phyloP scores from a whole-genome alignment of 1,140 invertebrate species.

The Steinernema khuongi region DNA sequence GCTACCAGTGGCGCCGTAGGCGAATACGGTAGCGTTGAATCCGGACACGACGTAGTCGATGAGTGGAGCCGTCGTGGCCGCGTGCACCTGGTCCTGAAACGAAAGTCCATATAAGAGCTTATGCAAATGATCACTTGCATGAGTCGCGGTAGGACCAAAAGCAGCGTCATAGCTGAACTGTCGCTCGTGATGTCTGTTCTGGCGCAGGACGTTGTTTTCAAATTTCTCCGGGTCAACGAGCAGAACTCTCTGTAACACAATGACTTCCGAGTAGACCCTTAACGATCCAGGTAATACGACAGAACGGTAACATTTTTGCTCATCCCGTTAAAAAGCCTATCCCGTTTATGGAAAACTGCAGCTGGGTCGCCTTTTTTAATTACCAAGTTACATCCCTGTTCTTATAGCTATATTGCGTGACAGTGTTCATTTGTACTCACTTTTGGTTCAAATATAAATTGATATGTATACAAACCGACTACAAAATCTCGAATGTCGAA shows the following conservation, averaged over 20 bases:
- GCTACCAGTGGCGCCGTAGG: conserved; percentile 80
- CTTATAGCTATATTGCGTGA: no score
- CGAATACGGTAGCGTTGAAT: conserved; percentile 82
- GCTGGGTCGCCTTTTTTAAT: no score
- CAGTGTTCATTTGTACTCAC: no score
- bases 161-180: conserved; percentile 81
- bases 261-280: conserved; percentile 9
- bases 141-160: conserved; percentile 65
- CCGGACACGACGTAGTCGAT: conserved; percentile 66
- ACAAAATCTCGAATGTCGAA: no score
- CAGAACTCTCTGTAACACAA: conserved; percentile 65
- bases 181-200: conserved; percentile 68
- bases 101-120: background rate
- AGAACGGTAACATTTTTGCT: no score
- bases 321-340: no score
- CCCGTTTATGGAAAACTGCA: no score
- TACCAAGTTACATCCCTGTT: no score
- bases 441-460: no score
- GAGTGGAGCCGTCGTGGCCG: conserved; percentile 64
- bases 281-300: no score
- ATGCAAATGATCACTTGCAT: conserved; percentile 56
- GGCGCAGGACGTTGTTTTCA: conserved; percentile 66
- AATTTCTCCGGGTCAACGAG: conserved; percentile 67
- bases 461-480: no score
- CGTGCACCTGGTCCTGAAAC: conserved; percentile 75